phyloP scores from a whole-genome alignment of 2,888 invertebrate genomes.

The Seladonia tumulorum region DNA sequence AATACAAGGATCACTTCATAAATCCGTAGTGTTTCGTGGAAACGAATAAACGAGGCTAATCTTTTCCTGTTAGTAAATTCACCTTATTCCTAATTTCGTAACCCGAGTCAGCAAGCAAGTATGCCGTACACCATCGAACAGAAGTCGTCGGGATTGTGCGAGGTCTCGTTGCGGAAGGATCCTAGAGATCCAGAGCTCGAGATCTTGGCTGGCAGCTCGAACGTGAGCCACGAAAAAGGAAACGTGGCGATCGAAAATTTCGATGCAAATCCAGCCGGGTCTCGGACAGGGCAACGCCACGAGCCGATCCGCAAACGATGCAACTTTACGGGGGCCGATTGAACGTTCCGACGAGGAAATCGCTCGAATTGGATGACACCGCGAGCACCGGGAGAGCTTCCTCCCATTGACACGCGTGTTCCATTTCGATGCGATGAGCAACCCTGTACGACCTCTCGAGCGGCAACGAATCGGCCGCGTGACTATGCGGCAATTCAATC shows the following conservation, averaged over 20 bases:
- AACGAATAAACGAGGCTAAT: neutral
- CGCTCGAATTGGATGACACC: slow-evolving; percentile 50
- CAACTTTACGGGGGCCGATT: slow-evolving; percentile 14
- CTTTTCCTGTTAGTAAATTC: neutral
- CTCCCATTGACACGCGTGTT: slow-evolving; percentile 49
- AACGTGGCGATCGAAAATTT: slow-evolving; percentile 10
- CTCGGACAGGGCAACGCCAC: neutral
- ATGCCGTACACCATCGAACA: slow-evolving; percentile 2
- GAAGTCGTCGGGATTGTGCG: slow-evolving; percentile 30
- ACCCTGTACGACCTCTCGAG: slow-evolving; percentile 35
- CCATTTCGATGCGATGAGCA: slow-evolving; percentile 55
- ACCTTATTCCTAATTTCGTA: neutral
- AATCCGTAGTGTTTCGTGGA: neutral
- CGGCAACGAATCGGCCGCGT: slow-evolving; percentile 38
- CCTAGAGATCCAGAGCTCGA: neutral
- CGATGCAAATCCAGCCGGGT: slow-evolving; percentile 25
- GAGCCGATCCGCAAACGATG: slow-evolving; percentile 11
- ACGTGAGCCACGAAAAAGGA: neutral
- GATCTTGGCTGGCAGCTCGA: neutral
- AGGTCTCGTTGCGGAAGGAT: neutral
- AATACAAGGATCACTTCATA: neutral
- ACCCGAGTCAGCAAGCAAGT: neutral
- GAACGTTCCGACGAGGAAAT: slow-evolving; percentile 31
- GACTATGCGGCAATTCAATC: slow-evolving; percentile 22
- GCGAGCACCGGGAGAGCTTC: slow-evolving; percentile 34